Base-by-base conservation (phyloP, 2,888 invertebrate species). In the Neoascia interrupta region DNA sequence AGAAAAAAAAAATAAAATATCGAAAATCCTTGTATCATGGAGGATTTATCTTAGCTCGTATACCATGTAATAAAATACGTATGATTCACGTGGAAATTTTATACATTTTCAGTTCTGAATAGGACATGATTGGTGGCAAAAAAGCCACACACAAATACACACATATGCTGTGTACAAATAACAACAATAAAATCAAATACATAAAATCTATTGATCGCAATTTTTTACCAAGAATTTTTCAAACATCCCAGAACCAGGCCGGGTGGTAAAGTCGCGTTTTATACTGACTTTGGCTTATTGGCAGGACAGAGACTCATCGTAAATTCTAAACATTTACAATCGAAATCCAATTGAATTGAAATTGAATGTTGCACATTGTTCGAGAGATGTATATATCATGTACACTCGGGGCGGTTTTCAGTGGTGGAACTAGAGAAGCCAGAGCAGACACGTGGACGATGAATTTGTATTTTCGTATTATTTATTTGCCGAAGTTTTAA, bases 281-380 rank as follows among this genome's bases (percentile, higher is more conserved):
- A 37, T 10, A 51, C 18, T 31, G 23, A 26, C 13, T 19, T 18
- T 8, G 39, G 16, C 34, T 11, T 36, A 11, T 39, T 63, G 21
- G 18, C 15, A 8, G 26, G 5, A 10, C n/a, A 13, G 15, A 49
- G n/a, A 18, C 43, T 63, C 56, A 63, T 69, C 37, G 61, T 43
- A 41, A 56, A 63, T 75, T 75, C 75, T 53, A 58, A 63, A 47
- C 56, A 51, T 37, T 58, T 53, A 47, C 34, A 54, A 58, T 58
- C 23, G 53, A 53, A 66, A 66, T 54, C 53, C 76, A 45, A 72
- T 72, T 26, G 64, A 56, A 75, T 56, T 26, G 69, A 58, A 68
- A 58, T 70, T 47, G 47, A 66, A 47, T 64, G 28, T 8, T 53
- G 36, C 64, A n/a, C n/a, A 63, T 53, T 39, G 53, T 53, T 28